phyloP scores from a whole-genome alignment of 2,888 invertebrate species.

The Drosophila melanosoma region DNA sequence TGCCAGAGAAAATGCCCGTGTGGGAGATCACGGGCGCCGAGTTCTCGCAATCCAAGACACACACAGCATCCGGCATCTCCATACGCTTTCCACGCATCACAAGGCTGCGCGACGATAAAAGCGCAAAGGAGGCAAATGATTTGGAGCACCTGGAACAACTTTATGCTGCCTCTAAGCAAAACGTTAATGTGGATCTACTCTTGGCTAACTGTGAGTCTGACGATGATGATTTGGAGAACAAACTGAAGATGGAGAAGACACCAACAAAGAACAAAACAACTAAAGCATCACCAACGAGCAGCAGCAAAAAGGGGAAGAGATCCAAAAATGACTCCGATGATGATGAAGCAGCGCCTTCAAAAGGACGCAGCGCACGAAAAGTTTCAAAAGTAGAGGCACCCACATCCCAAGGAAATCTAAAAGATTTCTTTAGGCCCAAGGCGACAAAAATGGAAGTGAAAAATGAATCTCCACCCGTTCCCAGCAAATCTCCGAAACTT shows the following conservation, averaged over 20 bases:
- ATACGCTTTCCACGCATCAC: conserved; percentile 96
- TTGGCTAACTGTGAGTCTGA: conserved; percentile 67
- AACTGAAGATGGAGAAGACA: conserved; percentile 64
- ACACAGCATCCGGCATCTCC: conserved; percentile 97
- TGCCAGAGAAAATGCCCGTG: conserved; percentile 94
- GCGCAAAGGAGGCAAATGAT: conserved; percentile 93
- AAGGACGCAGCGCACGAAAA: conserved; percentile 38
- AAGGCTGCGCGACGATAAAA: conserved; percentile 92
- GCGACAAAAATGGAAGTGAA: background rate
- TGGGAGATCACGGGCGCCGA: conserved; percentile 97
- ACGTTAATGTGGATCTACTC: conserved; percentile 83
- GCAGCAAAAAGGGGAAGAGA: conserved; percentile 48
- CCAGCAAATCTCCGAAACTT: background rate
- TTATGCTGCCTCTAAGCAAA: conserved; percentile 88
- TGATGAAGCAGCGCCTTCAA: conserved; percentile 12
- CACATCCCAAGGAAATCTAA: conserved; percentile 36
- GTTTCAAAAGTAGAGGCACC: conserved; percentile 30
- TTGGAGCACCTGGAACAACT: conserved; percentile 90
- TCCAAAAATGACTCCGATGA: conserved; percentile 34
- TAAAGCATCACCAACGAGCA: conserved; percentile 19
- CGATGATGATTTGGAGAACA: conserved; percentile 48
- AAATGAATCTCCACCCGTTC: conserved; percentile 2
- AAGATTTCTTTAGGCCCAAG: conserved; percentile 62
- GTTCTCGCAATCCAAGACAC: conserved; percentile 91
- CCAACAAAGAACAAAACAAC: conserved; percentile 53